A percentile compares a stretch with the other conserved stretches of the same genome.
Evolutionary conservation across 2,113 vertebrate genomes (phyloP).

Genomic region (Lamprotornis superbus): DNA sequence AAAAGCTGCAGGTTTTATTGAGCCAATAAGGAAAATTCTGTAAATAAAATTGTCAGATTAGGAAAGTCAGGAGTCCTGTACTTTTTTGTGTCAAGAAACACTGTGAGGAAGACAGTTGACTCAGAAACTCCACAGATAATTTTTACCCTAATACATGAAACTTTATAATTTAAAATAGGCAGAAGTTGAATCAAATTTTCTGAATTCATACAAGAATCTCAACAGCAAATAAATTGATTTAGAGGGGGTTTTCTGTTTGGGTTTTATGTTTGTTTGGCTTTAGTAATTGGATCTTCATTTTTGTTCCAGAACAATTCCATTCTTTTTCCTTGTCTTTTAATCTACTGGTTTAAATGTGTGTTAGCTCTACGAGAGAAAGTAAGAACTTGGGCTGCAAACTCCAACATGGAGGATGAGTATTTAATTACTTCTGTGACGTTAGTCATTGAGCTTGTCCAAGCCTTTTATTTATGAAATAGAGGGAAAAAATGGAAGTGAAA

Average conservation of each 20-base stretch:
- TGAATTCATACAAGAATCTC: not conserved
- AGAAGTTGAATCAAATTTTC: not conserved
- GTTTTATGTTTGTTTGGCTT: not conserved
- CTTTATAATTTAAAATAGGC: not conserved
- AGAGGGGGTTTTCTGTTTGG: not conserved
- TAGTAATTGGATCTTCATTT: not conserved
- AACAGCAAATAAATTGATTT: not conserved
- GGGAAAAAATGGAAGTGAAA: not conserved
- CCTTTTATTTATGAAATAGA: not conserved
- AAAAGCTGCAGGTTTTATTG: not conserved
- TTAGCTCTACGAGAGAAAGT: not conserved
- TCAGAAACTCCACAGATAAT: not conserved
- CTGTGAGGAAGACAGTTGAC: not conserved
- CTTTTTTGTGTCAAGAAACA: not conserved
- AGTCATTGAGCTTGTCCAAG: not conserved
- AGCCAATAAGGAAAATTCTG: not conserved
- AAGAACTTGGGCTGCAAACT: not conserved
- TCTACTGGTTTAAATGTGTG: not conserved
- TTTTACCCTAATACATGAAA: not conserved
- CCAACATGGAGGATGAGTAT: not conserved
- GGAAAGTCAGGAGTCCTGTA: not conserved
- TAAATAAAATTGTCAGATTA: not conserved
- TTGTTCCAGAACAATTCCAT: not conserved
- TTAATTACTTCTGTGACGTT: not conserved
- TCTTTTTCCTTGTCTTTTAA: not conserved